Base-by-base conservation (phyloP, 2,113 vertebrate species). In the cattle (Bos taurus) region DNA sequence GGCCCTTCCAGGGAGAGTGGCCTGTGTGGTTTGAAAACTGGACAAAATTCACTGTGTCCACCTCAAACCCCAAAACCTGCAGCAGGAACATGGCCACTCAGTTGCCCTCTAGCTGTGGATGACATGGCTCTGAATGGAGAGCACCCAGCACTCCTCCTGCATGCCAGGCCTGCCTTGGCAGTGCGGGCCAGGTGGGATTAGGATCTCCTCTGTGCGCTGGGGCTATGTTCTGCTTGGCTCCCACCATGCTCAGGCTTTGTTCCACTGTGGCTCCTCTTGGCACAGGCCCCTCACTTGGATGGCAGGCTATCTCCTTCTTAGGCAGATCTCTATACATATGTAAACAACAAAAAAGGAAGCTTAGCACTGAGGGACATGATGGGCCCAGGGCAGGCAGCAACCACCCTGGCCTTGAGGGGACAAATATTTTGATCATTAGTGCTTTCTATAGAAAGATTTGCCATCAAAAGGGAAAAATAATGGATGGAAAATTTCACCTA, bases 21-120 rank as follows among this genome's bases (percentile, higher is more conserved):
- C 99, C 99, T 99, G 99, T 99, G 91, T 99, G 99, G 98, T 99
- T 99, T 98, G 99, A 99, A 98, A 99, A 99, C 99, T 99, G 99
- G 96, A 99, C 99, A 0, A 99, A 99, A 98, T 99, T 99, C 98
- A 99, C 99, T 0, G 99, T 99, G 89, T 99, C 99, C 40, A 99
- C 99, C 98, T 99, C 99, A 97, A 99, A 99, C 48, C 99, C 99
- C 98, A 99, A 98, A 95, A 99, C 99, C 99, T 99, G 99, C 50
- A 98, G 40, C 0, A 15, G 43, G 14, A 78, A 7, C 3, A 5
- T 16, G 74, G 43, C 13, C 3, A 2, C 3, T 7, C 7, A 15
- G 14, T 78, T 78, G 25, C 74, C 43, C 43, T 26, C 3, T 78
- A 78, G 74, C 25, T 26, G 40, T 15, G 43, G 43, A 46, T 46